phyloP scores from a whole-genome alignment of 2,888 invertebrate genomes.

The Chelonus formosanus region DNA sequence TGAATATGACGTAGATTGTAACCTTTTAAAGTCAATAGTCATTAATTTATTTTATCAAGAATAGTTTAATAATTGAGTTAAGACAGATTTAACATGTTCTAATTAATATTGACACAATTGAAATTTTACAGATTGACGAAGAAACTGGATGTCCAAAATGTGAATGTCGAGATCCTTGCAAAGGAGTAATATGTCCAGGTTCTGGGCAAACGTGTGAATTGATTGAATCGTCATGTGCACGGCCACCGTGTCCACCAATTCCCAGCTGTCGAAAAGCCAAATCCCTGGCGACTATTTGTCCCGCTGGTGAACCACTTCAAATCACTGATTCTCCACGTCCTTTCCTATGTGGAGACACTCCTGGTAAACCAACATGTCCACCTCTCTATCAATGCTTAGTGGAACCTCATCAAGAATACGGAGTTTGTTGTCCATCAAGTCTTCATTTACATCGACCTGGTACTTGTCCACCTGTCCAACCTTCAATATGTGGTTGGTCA shows the following conservation, averaged over 20 bases:
- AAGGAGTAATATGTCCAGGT: slow-evolving; percentile 78
- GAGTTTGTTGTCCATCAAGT: slow-evolving; percentile 86
- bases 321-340: slow-evolving; percentile 76
- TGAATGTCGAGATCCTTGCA: slow-evolving; percentile 84
- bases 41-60: too few relatives aligned
- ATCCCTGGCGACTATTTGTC: slow-evolving; percentile 79
- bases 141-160: slow-evolving; percentile 78
- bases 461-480: slow-evolving; percentile 72
- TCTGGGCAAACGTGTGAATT: slow-evolving; percentile 77
- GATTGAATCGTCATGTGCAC: slow-evolving; percentile 80
- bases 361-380: slow-evolving; percentile 85
- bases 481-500: slow-evolving; percentile 68
- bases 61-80: too few relatives aligned
- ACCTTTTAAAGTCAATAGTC: too few relatives aligned
- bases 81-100: too few relatives aligned
- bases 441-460: slow-evolving; percentile 81
- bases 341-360: slow-evolving; percentile 82
- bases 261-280: slow-evolving; percentile 84
- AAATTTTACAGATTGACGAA: slow-evolving; percentile 51
- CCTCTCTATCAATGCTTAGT: slow-evolving; percentile 83
- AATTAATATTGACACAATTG: too few relatives aligned
- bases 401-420: slow-evolving; percentile 84
- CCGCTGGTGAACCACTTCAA: slow-evolving; percentile 69
- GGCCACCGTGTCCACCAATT: slow-evolving; percentile 84
- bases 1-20: too few relatives aligned